phyloP scores from a whole-genome alignment of 2,797 vertebrate genomes.

The Adelosebastes latens region DNA sequence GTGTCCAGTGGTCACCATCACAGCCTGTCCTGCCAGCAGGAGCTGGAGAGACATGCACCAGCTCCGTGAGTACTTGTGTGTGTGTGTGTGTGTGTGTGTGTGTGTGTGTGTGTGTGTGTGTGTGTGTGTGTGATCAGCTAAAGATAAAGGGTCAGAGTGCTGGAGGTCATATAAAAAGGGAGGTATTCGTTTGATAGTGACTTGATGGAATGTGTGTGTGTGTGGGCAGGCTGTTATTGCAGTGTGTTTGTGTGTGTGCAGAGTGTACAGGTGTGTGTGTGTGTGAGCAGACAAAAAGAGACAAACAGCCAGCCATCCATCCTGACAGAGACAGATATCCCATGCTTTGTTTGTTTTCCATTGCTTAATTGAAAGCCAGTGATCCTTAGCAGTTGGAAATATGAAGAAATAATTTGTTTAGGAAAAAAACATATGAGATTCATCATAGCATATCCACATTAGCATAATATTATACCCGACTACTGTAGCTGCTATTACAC shows the following conservation, averaged over 20 bases:
- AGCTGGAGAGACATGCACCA: slow-evolving; percentile 83
- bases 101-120: neutral
- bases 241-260: too few species aligned
- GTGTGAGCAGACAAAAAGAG: neutral
- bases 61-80: slow-evolving; percentile 85
- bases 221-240: too few species aligned
- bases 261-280: neutral
- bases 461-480: slow-evolving; percentile 12
- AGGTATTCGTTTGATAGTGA: neutral
- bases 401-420: slow-evolving; percentile 49
- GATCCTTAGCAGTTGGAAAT: slow-evolving; percentile 38
- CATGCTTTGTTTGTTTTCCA: slow-evolving; percentile 40
- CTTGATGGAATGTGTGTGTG: neutral
- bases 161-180: neutral
- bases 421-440: slow-evolving; percentile 31
- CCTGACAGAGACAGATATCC: slow-evolving; percentile 29
- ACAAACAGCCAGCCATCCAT: neutral
- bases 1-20: slow-evolving; percentile 92
- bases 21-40: slow-evolving; percentile 86
- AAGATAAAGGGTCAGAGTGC: neutral
- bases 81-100: neutral
- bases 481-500: neutral
- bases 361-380: slow-evolving; percentile 44
- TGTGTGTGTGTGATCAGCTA: neutral
- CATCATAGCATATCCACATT: slow-evolving; percentile 34